phyloP scores from a whole-genome alignment of 2,888 invertebrate species.

The Maniola hyperantus region DNA sequence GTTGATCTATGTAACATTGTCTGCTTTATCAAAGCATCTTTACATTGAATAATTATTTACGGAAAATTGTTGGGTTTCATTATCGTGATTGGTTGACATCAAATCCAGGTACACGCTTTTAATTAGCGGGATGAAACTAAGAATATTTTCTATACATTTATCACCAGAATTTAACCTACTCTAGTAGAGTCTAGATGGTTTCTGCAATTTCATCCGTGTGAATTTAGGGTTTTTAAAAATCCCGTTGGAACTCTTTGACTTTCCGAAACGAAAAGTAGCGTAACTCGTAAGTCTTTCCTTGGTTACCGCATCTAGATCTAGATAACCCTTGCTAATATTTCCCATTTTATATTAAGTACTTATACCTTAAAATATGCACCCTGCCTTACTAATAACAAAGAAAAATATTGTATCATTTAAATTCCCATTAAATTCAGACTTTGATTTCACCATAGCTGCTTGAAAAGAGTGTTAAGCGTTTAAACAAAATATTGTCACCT shows the following conservation, averaged over 20 bases:
- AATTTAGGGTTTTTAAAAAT: too few relatives aligned
- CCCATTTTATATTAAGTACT: too few relatives aligned
- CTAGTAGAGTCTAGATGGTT: too few relatives aligned
- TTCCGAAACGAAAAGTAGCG: too few relatives aligned
- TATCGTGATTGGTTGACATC: constrained; percentile 13
- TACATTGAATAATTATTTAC: constrained; percentile 38
- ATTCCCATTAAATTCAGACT: constrained; percentile 61
- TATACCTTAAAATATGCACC: too few relatives aligned
- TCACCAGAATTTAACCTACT: too few relatives aligned
- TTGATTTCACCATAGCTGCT: constrained; percentile 74
- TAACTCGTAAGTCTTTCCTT: too few relatives aligned
- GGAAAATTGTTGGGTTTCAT: constrained; percentile 12
- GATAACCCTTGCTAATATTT: too few relatives aligned
- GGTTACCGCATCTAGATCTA: too few relatives aligned
- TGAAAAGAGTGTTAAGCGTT: constrained; percentile 66
- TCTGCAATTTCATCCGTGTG: too few relatives aligned
- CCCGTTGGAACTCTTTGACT: too few relatives aligned
- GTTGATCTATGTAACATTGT: constrained; percentile 43
- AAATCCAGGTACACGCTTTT: background rate
- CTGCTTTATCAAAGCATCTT: constrained; percentile 36
- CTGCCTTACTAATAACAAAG: constrained; percentile 18
- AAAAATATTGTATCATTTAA: constrained; percentile 69
- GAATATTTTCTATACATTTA: background rate
- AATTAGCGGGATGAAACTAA: background rate
- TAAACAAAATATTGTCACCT: constrained; percentile 77